phyloP scores from a whole-genome alignment of 2,113 vertebrate species.

The Corythornis madagascariensis region DNA sequence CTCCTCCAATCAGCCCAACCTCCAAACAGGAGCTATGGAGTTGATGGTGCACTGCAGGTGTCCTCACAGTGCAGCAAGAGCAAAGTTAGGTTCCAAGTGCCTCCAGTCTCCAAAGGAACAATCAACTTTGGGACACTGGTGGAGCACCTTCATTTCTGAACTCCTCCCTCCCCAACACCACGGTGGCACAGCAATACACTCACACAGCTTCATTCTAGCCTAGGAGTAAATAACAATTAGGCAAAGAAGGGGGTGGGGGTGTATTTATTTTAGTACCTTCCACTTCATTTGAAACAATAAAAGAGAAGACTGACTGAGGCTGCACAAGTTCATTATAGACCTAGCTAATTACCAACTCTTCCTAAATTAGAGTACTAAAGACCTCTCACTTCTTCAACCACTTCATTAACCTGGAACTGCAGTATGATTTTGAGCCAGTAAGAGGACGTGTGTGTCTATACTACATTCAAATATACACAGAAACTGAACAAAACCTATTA shows the following conservation, averaged over 20 bases:
- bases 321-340: neutral
- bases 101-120: neutral
- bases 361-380: neutral
- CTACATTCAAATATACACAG: neutral
- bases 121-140: neutral
- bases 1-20: neutral
- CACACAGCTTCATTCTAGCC: neutral
- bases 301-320: conserved; percentile 20
- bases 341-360: conserved; percentile 9
- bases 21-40: neutral
- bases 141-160: neutral
- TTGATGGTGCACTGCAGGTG: too few relatives aligned
- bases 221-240: conserved; percentile 27
- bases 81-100: neutral
- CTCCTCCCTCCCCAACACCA: neutral
- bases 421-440: neutral
- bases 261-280: neutral
- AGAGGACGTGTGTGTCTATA: neutral
- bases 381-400: neutral
- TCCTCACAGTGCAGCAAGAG: neutral
- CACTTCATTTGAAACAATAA: conserved; percentile 10
- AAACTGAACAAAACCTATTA: neutral
- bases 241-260: neutral
- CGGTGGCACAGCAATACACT: neutral
- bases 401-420: neutral